A percentile compares a stretch with the other conserved stretches of the same genome.
These are phyloP conservation scores for Epizoanthus illoricatus DNA, from an alignment of 92 coral and sea anemone species.

Conservation along the genomic window DNA sequence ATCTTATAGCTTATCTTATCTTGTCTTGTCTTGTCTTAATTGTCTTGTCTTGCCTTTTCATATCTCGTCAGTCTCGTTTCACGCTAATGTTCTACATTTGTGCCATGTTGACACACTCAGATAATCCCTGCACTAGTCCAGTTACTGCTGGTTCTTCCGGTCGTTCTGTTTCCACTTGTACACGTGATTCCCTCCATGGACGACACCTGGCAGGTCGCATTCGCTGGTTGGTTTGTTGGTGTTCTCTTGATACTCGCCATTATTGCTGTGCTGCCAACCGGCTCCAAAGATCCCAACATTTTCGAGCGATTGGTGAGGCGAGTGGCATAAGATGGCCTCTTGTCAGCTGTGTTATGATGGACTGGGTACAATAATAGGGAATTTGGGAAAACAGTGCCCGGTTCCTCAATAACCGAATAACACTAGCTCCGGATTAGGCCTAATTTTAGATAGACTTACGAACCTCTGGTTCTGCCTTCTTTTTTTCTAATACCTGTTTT, in stretches of 20 bases:
- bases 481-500: no score
- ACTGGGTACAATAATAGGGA: neutral
- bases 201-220: neutral
- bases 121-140: constrained; percentile 16
- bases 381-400: neutral
- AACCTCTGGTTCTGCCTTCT: no score
- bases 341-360: no score
- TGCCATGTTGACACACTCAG: neutral
- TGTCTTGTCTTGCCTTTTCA: neutral
- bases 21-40: neutral
- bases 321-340: neutral
- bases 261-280: constrained; percentile 53
- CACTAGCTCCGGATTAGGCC: no score
- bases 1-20: neutral
- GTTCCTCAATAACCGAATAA: no score
- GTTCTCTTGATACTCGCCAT: constrained; percentile 26
- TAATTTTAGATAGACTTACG: no score
- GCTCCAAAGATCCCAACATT: constrained; percentile 33
- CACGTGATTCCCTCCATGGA: constrained; percentile 4
- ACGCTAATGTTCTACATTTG: no score
- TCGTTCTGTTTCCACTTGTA: constrained; percentile 18
- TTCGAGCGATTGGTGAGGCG: constrained; percentile 49
- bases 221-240: constrained; percentile 25
- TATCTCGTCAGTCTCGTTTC: no score
- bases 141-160: constrained; percentile 4